Evolutionary conservation across 2,888 invertebrate species (phyloP).

Genomic region (Sphecodes monilicornis): DNA sequence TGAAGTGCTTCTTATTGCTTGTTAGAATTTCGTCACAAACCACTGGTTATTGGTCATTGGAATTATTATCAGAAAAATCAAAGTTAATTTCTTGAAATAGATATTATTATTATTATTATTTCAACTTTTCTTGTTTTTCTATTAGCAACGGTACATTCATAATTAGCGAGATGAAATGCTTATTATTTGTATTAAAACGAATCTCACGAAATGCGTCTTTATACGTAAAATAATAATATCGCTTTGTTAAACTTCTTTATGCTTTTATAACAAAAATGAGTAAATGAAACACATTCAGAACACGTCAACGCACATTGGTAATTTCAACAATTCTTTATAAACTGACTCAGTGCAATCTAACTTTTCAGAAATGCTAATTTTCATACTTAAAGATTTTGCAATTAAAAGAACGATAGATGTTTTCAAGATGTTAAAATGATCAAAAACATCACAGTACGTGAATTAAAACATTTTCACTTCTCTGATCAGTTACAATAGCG

Average conservation of each 20-base stretch:
- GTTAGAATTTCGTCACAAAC: neutral
- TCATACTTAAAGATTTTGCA: too few species aligned
- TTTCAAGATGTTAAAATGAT: too few species aligned
- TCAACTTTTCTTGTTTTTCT: neutral
- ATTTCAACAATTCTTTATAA: too few species aligned
- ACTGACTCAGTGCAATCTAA: too few species aligned
- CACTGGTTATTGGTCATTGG: neutral
- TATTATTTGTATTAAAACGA: neutral
- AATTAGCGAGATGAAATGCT: neutral
- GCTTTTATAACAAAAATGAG: too few species aligned
- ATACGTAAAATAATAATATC: too few species aligned
- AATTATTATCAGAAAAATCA: neutral
- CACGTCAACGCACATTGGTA: too few species aligned
- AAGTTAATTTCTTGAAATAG: neutral
- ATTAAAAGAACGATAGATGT: too few species aligned
- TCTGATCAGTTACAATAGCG: neutral
- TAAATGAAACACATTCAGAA: too few species aligned
- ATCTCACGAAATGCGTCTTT: too few species aligned
- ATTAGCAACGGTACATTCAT: neutral
- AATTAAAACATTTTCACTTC: neutral
- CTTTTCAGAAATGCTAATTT: too few species aligned
- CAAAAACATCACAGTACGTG: too few species aligned
- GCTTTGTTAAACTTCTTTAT: neutral
- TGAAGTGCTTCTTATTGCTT: neutral
- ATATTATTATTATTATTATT: neutral